phyloP scores from a whole-genome alignment of 2,888 invertebrate species.

The Thymelicus lineola region DNA sequence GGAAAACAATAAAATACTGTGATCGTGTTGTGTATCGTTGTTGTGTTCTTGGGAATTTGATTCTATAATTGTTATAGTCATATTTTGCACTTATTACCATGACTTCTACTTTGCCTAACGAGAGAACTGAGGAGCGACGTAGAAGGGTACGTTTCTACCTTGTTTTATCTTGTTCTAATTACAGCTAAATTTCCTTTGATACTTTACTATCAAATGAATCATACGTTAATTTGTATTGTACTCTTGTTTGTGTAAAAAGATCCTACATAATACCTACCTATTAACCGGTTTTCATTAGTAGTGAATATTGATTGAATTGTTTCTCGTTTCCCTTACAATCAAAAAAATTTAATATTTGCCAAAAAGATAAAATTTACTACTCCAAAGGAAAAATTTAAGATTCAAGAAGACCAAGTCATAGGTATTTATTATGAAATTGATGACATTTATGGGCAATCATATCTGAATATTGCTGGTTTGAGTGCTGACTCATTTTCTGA shows the following conservation, averaged over 20 bases:
- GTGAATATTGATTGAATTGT: background rate
- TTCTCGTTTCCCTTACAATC: too few relatives aligned
- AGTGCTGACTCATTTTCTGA: background rate
- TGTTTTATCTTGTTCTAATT: background rate
- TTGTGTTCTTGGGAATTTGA: background rate
- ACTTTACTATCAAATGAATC: background rate
- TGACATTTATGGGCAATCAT: background rate
- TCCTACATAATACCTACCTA: background rate
- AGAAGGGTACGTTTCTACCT: conserved; percentile 67
- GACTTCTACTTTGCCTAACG: conserved; percentile 61
- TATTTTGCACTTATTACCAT: conserved; percentile 48
- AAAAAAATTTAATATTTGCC: too few relatives aligned
- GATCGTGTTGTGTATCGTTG: background rate
- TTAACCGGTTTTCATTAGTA: background rate
- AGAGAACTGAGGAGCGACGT: conserved; percentile 78
- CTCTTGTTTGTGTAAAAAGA: background rate
- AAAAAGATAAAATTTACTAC: too few relatives aligned
- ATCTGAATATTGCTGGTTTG: background rate
- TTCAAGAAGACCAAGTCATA: too few relatives aligned
- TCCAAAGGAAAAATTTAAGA: too few relatives aligned
- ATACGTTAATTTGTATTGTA: background rate
- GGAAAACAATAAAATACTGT: background rate
- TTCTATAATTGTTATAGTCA: background rate
- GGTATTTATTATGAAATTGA: background rate
- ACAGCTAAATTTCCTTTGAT: background rate